Evolutionary conservation across 2,113 vertebrate species (phyloP), one percentile per base, ranked within the genome.

Genomic region (Pleuronectes platessa): DNA sequence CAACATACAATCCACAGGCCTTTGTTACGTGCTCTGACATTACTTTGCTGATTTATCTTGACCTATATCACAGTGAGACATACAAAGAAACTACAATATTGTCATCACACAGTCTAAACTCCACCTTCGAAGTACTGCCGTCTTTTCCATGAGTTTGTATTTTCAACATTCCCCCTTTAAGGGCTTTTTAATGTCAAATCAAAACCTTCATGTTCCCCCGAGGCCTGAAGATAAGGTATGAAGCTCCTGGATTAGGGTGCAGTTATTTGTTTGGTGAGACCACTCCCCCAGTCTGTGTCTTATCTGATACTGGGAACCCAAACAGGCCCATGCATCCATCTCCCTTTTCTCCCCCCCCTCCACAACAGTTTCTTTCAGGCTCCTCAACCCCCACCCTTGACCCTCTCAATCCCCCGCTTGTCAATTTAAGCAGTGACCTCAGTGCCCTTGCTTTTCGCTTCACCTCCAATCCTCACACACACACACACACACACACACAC

Each of bases 361-460:
- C 53, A 71, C 54, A 51, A 61, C 49, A n/a, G 63, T 40, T 80
- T 71, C 49, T 84, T 58, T 68, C 51, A 70, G 14, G 66, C 40
- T 76, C 15, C 47, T 51, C 42, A 7, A 37, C 27, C 53, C 68
- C 23, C 55, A 56, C 7, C 27, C 61, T 24, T 6, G 1, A 23
- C 40, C 51, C 65, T 68, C 23, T 1, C 21, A 23, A 35, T 68
- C 56, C 40, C 71, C 69, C 24, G 5, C 31, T 31, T 18, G 47
- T 31, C n/a, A 27, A 9, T 67, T 42, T 69, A 53, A 10, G 35
- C 53, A 51, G 1, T 71, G 80, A 84, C 83, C 85, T 83, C 68
- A 66, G 60, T 79, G 74, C 76, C 86, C 89, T 84, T 64, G 74
- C 59, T 75, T 70, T 82, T 79, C 62, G 78, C 90, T 83, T 85